A percentile compares a stretch with the other conserved stretches of the same genome.
Conservation (phyloP, 2,797 vertebrate genomes). For the Apodemus agrarius region DNA sequence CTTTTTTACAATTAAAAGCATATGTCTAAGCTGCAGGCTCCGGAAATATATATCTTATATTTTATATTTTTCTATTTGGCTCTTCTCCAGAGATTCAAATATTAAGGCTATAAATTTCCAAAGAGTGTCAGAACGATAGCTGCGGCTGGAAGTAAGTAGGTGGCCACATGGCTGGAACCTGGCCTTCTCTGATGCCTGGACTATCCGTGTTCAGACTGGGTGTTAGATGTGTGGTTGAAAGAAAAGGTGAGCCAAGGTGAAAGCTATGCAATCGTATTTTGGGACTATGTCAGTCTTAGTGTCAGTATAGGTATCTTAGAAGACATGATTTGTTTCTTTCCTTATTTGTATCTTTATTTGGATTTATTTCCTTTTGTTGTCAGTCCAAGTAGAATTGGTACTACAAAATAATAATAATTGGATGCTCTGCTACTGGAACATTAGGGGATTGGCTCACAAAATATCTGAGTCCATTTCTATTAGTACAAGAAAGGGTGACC, state of each 20-base stretch:
- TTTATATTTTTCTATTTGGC: slow-evolving; percentile 60
- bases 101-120: slow-evolving; percentile 71
- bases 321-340: not conserved
- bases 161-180: not conserved
- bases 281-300: not conserved
- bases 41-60: slow-evolving; percentile 57
- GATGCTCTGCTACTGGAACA: not conserved
- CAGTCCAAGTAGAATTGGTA: not conserved
- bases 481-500: not conserved
- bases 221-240: not conserved
- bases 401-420: not conserved
- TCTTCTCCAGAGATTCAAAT: slow-evolving; percentile 56
- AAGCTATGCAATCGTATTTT: too few relatives aligned
- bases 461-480: not conserved
- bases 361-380: not conserved
- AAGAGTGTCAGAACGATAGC: not conserved
- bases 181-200: not conserved
- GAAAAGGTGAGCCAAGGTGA: not conserved
- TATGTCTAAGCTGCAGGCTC: slow-evolving; percentile 17
- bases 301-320: not conserved
- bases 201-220: not conserved
- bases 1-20: slow-evolving; percentile 68
- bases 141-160: not conserved
- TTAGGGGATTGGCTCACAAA: not conserved
- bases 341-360: not conserved